Conservation (phyloP, 2,888 invertebrate genomes). For the Patella caerulea region DNA sequence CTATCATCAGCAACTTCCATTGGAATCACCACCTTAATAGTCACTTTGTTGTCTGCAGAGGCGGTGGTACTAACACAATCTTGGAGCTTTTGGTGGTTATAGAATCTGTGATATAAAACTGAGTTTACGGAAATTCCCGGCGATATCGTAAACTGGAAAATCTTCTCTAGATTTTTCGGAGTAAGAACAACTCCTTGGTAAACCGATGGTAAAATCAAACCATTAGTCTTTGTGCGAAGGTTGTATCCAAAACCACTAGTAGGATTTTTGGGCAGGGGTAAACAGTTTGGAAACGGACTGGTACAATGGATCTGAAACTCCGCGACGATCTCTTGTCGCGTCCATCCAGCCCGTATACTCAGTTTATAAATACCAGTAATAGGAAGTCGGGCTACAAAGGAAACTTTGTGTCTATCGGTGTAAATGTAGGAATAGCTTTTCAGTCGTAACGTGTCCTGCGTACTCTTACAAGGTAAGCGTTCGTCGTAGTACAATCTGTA, state of each 20-base stretch:
- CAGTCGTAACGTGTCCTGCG: too few relatives aligned
- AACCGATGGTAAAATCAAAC: conserved; percentile 15
- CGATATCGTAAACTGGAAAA: conserved; percentile 38
- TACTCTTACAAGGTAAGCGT: neutral
- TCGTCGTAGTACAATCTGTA: conserved; percentile 17
- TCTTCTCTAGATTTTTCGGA: conserved; percentile 36
- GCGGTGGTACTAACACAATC: conserved; percentile 29
- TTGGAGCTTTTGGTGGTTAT: conserved; percentile 36
- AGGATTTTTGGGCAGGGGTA: conserved; percentile 14
- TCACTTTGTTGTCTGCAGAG: conserved; percentile 21
- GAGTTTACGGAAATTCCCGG: conserved; percentile 39
- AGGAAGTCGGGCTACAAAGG: conserved; percentile 42
- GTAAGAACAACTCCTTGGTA: conserved; percentile 33
- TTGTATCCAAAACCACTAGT: conserved; percentile 21
- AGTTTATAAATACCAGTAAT: conserved; percentile 39
- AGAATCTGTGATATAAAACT: conserved; percentile 36
- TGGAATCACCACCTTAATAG: conserved; percentile 39
- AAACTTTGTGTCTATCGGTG: conserved; percentile 33
- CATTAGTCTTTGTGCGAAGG: neutral
- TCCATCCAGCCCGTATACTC: conserved; percentile 13
- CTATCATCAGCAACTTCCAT: conserved; percentile 24
- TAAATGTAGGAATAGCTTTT: conserved; percentile 8
- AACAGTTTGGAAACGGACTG: conserved; percentile 5
- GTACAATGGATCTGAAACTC: conserved; percentile 19
- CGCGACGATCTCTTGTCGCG: conserved; percentile 1